Base-by-base conservation (phyloP, 2,888 invertebrate genomes). In the Zaprionus lineosus region DNA sequence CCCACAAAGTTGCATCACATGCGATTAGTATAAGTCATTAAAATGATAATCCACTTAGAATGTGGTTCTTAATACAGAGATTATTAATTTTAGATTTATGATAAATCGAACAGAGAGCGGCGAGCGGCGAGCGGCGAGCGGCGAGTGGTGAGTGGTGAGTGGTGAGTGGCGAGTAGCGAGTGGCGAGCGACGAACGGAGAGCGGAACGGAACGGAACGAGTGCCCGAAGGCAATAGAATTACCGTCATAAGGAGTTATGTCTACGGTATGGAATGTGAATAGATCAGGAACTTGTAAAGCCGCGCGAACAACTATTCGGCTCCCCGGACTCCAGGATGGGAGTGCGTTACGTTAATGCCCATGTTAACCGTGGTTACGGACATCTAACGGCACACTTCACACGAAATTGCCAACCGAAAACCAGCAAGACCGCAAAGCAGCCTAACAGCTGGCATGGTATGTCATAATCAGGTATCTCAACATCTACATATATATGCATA, bases 381-480 rank as follows among this genome's bases (percentile, higher is more conserved):
- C 47, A 36, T 19, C 66, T 68, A 67, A 67, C 66, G 66, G 66
- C 36, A 58, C 4, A n/a, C 29, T 43, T 19, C 11, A 62, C 15
- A 34, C 8, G n/a, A 29, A 52, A 57, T 61, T 51, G 56, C 46
- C 48, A 51, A 36, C 11, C 29, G 16, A 15, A 51, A 37, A 56
- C 53, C 48, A 48, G 60, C 57, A 19, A 48, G 24, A 55, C n/a
- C n/a, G n/a, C n/a, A 11, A 11, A 18, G 24, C 47, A 48, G 62
- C 48, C 16, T n/a, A n/a, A n/a, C n/a, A n/a, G n/a, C n/a, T n/a
- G n/a, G n/a, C n/a, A n/a, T n/a, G n/a, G 33, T 60, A 55, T 66
- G 53, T 53, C 66, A 66, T 65, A 65, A 52, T 58, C 28, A 61
- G 12, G n/a, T n/a, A n/a, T n/a, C n/a, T n/a, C n/a, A n/a, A n/a